Evolutionary conservation across 2,888 invertebrate species (phyloP).

Genomic region (Monochamus alternatus): DNA sequence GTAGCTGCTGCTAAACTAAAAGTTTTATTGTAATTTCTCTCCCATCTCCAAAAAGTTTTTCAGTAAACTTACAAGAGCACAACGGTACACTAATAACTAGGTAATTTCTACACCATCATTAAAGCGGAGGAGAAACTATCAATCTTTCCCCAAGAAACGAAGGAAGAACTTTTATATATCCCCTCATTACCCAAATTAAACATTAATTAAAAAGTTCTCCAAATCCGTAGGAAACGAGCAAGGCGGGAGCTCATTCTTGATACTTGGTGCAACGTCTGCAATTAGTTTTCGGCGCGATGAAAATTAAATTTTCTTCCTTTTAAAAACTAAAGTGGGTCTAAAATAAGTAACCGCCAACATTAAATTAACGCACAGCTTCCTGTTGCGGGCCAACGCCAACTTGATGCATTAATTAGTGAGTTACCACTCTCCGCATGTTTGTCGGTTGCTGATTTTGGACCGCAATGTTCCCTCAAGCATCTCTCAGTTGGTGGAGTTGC

Average conservation of each 20-base stretch:
- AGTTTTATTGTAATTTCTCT: too few species aligned
- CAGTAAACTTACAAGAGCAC: neutral
- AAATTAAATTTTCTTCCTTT: constrained; percentile 38
- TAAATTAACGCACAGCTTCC: constrained; percentile 28
- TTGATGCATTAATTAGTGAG: constrained; percentile 21
- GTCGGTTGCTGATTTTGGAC: constrained; percentile 9
- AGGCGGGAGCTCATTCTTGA: constrained; percentile 37
- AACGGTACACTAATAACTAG: constrained; percentile 1
- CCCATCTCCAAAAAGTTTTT: too few species aligned
- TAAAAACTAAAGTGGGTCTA: constrained; percentile 10
- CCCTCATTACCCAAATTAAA: constrained; percentile 48
- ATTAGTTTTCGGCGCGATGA: constrained; percentile 38
- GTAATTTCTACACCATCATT: constrained; percentile 4
- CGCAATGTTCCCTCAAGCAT: neutral
- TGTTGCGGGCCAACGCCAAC: neutral
- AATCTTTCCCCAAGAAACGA: constrained; percentile 16
- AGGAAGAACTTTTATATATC: constrained; percentile 46
- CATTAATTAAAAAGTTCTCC: constrained; percentile 51
- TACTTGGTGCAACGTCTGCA: constrained; percentile 40
- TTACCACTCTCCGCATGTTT: constrained; percentile 23
- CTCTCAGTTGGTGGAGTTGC: neutral
- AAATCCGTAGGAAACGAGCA: constrained; percentile 43
- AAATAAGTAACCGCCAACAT: constrained; percentile 12
- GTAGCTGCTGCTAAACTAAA: too few species aligned
- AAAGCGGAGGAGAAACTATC: neutral